Base-by-base conservation (phyloP, 2,797 vertebrate species). In the Chrosomus eos region DNA sequence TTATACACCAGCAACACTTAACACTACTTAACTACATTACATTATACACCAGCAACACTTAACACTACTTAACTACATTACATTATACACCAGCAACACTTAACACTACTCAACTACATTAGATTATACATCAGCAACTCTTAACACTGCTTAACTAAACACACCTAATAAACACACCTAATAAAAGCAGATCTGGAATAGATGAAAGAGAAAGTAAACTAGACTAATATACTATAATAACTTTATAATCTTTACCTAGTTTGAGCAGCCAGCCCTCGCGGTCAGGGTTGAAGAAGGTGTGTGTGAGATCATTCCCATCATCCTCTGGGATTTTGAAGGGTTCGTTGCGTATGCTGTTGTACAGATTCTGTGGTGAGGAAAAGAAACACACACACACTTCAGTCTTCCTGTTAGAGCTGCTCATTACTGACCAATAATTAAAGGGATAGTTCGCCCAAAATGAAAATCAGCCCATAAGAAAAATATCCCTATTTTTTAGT, bases 201-300 rank as follows among this genome's bases (percentile, higher is more conserved):
- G 1, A 51, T 3, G 5, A 28, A 6, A 13, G 4, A 26, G 13
- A 60, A 5, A 5, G n/a, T 31, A 51, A 45, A 21, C 16, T 10
- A 19, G 18, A 11, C 18, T 74, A 3, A 21, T n/a, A n/a, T n/a
- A n/a, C n/a, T 28, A 11, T 78, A 19, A 62, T 43, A 38, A 58
- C 21, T 16, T 48, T 4, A 5, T 48, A 14, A 48, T 55, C n/a
- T 89, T 94, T 91, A 98, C 97, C 97, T 48, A 99, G 94, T 88
- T 99, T 99, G 36, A 97, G 95, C 28, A 99, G 96, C 97, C 97
- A 99, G 84, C 97, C 97, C 91, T 99, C 97, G 0, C 93, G 94
- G 88, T 96, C 97, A 0, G 97, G 97, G 90, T 99, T 98, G 95
- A 99, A 99, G 94, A 99, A 99, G 33, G 97, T 98, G 89, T 98